These are phyloP conservation scores for Bucco capensis DNA, from an alignment of 2,113 vertebrate species.

Conservation along the genomic window DNA sequence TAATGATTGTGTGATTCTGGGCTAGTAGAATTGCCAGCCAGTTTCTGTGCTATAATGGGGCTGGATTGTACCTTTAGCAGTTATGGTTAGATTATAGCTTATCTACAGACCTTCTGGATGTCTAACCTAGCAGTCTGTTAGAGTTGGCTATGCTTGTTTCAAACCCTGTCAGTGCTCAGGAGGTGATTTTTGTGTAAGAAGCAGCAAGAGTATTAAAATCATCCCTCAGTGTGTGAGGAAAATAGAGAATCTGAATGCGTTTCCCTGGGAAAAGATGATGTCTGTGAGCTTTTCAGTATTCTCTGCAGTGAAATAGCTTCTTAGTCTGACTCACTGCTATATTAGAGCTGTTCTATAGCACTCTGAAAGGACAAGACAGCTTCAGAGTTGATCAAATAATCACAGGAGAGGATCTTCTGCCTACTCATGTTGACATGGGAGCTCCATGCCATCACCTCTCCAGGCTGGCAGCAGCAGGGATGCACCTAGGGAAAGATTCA, in stretches of 20 bases:
- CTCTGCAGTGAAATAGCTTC: background rate
- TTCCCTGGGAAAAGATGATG: background rate
- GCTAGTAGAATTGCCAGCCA: too few relatives aligned
- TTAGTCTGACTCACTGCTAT: background rate
- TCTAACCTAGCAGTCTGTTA: background rate
- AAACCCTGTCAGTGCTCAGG: background rate
- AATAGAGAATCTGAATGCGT: background rate
- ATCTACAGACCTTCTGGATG: background rate
- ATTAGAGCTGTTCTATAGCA: background rate
- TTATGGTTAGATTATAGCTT: background rate
- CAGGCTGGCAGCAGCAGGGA: background rate
- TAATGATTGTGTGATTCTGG: too few relatives aligned
- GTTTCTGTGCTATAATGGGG: background rate
- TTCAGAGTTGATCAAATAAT: conserved; percentile 6
- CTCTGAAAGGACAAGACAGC: background rate
- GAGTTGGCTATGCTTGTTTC: background rate
- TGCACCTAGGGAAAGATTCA: background rate
- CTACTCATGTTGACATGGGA: background rate
- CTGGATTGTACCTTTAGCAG: background rate
- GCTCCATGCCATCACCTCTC: background rate
- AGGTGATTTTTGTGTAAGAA: conserved; percentile 7
- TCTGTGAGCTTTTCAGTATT: background rate
- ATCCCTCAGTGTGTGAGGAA: background rate
- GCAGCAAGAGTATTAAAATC: background rate
- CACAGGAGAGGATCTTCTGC: background rate